Evolutionary conservation across 2,888 invertebrate species (phyloP).

Genomic region (Phalera bucephala): DNA sequence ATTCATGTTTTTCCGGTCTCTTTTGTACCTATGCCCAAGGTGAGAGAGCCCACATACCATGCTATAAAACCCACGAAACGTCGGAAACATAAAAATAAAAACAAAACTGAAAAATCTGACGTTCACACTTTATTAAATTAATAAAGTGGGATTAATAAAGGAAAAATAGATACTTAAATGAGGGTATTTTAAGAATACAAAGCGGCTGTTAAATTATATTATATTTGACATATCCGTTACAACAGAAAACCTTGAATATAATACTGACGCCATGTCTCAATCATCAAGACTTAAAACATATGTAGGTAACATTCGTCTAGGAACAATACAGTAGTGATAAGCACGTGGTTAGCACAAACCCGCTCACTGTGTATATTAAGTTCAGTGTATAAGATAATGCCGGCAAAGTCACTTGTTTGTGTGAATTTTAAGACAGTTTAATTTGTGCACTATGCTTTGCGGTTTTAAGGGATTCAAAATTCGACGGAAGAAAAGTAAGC

Average conservation of each 20-base stretch:
- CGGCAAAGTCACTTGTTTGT: constrained; percentile 58
- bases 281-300: constrained; percentile 15
- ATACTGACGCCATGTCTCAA: constrained; percentile 1
- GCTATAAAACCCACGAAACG: too few species aligned
- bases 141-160: too few species aligned
- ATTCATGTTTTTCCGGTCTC: too few species aligned
- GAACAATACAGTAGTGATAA: constrained; percentile 59
- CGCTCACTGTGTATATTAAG: constrained; percentile 59
- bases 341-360: constrained; percentile 58
- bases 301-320: constrained; percentile 27
- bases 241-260: constrained; percentile 34
- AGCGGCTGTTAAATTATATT: too few species aligned
- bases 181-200: not conserved
- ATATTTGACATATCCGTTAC: too few species aligned
- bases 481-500: constrained; percentile 57
- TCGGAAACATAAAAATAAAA: too few species aligned
- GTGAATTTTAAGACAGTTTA: constrained; percentile 34
- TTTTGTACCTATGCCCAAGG: too few species aligned
- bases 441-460: constrained; percentile 49
- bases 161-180: too few species aligned
- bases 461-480: constrained; percentile 59
- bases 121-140: too few species aligned
- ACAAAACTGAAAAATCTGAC: too few species aligned
- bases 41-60: too few species aligned
- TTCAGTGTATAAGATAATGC: constrained; percentile 70